phyloP scores from a whole-genome alignment of 2,888 invertebrate species.

The Halictus quadricinctus region DNA sequence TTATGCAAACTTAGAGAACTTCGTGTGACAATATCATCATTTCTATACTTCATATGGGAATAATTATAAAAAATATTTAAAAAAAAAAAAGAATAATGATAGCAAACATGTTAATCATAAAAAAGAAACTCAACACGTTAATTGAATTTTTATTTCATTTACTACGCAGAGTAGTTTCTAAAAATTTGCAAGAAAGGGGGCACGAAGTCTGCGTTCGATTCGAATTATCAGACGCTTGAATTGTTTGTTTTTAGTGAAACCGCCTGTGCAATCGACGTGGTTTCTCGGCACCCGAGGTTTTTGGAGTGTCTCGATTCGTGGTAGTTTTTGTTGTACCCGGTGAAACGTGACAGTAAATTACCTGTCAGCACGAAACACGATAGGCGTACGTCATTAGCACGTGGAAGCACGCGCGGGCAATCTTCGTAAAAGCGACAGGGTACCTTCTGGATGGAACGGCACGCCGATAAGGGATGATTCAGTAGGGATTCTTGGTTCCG shows the following conservation, averaged over 20 bases:
- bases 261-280: background rate
- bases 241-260: background rate
- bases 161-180: too few species aligned
- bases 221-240: background rate
- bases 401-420: constrained; percentile 50
- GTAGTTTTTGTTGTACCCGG: background rate
- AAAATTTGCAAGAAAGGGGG: background rate
- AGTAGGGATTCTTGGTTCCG: constrained; percentile 50
- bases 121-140: too few species aligned
- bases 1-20: too few species aligned
- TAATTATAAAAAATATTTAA: too few species aligned
- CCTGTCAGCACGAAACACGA: constrained; percentile 42
- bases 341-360: constrained; percentile 20
- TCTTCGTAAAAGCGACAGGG: constrained; percentile 46
- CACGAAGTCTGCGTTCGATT: too few species aligned
- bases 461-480: constrained; percentile 41
- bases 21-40: too few species aligned
- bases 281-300: background rate
- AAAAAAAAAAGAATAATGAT: too few species aligned
- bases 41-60: too few species aligned
- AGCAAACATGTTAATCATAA: too few species aligned
- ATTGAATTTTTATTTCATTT: too few species aligned
- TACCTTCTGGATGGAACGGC: constrained; percentile 24
- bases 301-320: background rate
- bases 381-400: constrained; percentile 42